A percentile compares a stretch with the other conserved stretches of the same genome.
Conservation (phyloP, 1,140 invertebrate species). For the Heliothis subflexa region DNA sequence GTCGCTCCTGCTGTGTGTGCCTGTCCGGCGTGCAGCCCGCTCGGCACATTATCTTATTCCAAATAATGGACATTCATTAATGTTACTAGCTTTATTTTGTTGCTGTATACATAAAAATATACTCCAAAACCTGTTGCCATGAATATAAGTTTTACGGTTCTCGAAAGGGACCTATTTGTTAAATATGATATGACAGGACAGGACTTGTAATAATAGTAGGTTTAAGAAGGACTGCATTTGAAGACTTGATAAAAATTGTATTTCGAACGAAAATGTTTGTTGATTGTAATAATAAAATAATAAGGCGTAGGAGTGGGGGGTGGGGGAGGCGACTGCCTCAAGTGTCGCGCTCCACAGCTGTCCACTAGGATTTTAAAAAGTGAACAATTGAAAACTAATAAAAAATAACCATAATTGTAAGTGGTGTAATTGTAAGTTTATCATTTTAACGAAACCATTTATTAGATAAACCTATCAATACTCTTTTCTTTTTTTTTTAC, state of each 20-base stretch:
- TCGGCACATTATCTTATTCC: no score
- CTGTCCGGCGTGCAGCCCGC: not conserved
- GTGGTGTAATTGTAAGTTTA: slow-evolving; percentile 15
- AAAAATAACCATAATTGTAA: not conserved
- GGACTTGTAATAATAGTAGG: not conserved
- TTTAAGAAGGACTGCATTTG: slow-evolving; percentile 11
- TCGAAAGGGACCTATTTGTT: not conserved
- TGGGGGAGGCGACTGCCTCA: no score
- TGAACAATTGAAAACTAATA: not conserved
- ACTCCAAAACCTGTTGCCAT: no score
- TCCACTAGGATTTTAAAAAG: slow-evolving; percentile 1
- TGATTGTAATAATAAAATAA: not conserved
- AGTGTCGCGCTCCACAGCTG: no score
- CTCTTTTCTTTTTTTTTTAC: no score
- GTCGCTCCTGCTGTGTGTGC: no score
- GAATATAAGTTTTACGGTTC: no score
- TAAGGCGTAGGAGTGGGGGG: not conserved
- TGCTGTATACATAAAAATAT: no score
- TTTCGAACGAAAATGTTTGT: slow-evolving; percentile 31
- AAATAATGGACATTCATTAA: not conserved
- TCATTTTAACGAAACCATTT: slow-evolving; percentile 24
- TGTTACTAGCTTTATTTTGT: not conserved
- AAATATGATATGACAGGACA: not conserved
- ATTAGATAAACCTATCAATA: slow-evolving; percentile 26
- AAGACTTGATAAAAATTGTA: slow-evolving; percentile 26